Percentiles rank a stretch among this genome's conserved stretches.
phyloP scores from a whole-genome alignment of 2,888 invertebrate species.

The Hermaeophaga mercurialis region DNA sequence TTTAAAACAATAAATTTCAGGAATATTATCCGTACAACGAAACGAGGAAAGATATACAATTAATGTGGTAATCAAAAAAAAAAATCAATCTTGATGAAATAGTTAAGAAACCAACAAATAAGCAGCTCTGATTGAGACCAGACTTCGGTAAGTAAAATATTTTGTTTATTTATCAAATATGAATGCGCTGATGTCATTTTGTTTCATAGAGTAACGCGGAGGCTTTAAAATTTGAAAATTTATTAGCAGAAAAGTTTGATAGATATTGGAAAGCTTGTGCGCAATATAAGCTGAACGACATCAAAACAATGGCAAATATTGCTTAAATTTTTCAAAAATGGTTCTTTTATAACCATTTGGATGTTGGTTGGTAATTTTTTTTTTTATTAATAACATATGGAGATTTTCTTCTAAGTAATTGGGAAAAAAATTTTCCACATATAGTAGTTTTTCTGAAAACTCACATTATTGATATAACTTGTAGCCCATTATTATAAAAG shows the following conservation, averaged over 20 bases:
- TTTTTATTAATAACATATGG: not conserved
- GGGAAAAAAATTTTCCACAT: not conserved
- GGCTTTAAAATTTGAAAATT: slow-evolving; percentile 32
- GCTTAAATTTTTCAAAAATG: slow-evolving; percentile 24
- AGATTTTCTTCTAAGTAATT: not conserved
- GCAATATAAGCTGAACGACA: slow-evolving; percentile 23
- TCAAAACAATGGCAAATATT: slow-evolving; percentile 14
- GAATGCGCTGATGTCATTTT: too few species aligned
- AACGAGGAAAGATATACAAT: too few species aligned
- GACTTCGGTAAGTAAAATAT: too few species aligned
- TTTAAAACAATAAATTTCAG: too few species aligned
- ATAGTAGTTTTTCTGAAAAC: not conserved
- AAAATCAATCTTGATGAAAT: too few species aligned
- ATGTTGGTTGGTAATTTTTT: slow-evolving; percentile 23
- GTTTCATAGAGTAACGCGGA: too few species aligned
- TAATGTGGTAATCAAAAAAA: slow-evolving; percentile 15
- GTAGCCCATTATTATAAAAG: not conserved
- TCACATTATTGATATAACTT: not conserved
- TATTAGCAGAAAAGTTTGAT: slow-evolving; percentile 33
- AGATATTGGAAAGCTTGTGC: slow-evolving; percentile 34
- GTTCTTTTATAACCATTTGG: slow-evolving; percentile 25
- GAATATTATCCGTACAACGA: slow-evolving; percentile 36
- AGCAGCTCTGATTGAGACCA: too few species aligned
- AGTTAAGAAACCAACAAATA: too few species aligned
- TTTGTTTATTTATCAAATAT: too few species aligned